These are phyloP conservation scores for Bhutanitis thaidina DNA, from an alignment of 2,888 invertebrate genomes.

Conservation along the genomic window DNA sequence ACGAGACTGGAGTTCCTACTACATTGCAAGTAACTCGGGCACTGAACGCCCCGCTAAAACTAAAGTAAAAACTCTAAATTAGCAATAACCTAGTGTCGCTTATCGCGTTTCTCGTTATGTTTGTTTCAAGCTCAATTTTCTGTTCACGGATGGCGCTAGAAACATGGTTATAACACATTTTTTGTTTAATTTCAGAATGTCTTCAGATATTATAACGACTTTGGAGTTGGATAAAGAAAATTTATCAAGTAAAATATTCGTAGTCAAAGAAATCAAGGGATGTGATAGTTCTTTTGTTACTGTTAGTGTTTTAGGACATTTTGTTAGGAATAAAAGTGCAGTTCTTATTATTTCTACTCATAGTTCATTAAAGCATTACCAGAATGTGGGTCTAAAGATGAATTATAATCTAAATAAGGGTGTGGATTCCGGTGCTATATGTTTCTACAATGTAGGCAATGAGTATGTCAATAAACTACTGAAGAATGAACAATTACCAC, in stretches of 20 bases:
- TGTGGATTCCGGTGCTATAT: constrained; percentile 52
- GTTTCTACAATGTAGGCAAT: constrained; percentile 52
- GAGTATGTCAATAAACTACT: constrained; percentile 41
- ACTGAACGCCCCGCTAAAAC: constrained; percentile 20
- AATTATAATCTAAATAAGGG: constrained; percentile 83
- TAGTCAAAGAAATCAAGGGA: constrained; percentile 84
- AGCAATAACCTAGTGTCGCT: background rate
- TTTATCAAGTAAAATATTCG: constrained; percentile 75
- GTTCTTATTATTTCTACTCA: constrained; percentile 84
- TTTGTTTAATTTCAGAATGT: constrained; percentile 68
- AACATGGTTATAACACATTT: background rate
- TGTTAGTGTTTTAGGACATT: constrained; percentile 83
- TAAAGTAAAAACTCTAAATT: constrained; percentile 4
- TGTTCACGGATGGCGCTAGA: background rate
- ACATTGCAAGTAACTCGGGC: constrained; percentile 16
- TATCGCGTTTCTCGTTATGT: constrained; percentile 4
- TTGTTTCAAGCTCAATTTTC: constrained; percentile 2
- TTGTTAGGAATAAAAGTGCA: constrained; percentile 79
- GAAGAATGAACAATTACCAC: constrained; percentile 38
- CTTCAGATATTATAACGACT: constrained; percentile 81
- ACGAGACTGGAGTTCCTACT: constrained; percentile 11
- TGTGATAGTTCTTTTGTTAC: constrained; percentile 87
- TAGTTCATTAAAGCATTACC: constrained; percentile 86
- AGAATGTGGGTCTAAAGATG: constrained; percentile 85
- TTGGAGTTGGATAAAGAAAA: constrained; percentile 83